These are phyloP conservation scores for Lithosia quadra DNA, from an alignment of 2,888 invertebrate genomes.

Conservation along the genomic window DNA sequence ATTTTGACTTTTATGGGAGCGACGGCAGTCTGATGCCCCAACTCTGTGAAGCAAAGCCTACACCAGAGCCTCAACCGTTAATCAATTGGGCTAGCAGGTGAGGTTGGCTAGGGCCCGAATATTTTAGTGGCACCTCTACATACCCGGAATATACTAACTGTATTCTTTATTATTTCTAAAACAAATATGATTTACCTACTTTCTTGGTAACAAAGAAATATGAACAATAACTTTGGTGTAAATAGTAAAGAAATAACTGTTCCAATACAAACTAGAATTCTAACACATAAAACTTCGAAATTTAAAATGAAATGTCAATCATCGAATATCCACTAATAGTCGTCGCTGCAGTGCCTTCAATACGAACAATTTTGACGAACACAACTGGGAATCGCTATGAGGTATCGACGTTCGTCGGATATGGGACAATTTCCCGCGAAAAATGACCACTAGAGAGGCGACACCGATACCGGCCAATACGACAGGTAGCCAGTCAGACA, in stretches of 20 bases:
- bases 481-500: conserved; percentile 22
- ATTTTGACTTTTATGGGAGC: too few species aligned
- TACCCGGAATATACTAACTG: too few species aligned
- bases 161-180: too few species aligned
- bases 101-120: too few species aligned
- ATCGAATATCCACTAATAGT: conserved; percentile 13
- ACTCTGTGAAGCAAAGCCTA: too few species aligned
- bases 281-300: neutral
- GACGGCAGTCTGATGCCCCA: too few species aligned
- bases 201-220: too few species aligned
- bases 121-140: too few species aligned
- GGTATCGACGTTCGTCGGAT: conserved; percentile 79
- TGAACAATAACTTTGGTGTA: neutral
- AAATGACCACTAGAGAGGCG: conserved; percentile 76
- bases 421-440: conserved; percentile 82
- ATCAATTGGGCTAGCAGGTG: too few species aligned
- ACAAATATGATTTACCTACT: too few species aligned
- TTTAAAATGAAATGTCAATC: conserved; percentile 23
- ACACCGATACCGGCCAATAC: conserved; percentile 62
- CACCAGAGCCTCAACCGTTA: too few species aligned
- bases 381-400: conserved; percentile 61
- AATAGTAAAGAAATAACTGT: neutral
- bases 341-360: conserved; percentile 21
- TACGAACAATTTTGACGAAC: conserved; percentile 56
- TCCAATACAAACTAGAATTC: neutral